A percentile compares a stretch with the other conserved stretches of the same genome.
Evolutionary conservation across 2,888 invertebrate species (phyloP).

Genomic region (Andricus curvator): DNA sequence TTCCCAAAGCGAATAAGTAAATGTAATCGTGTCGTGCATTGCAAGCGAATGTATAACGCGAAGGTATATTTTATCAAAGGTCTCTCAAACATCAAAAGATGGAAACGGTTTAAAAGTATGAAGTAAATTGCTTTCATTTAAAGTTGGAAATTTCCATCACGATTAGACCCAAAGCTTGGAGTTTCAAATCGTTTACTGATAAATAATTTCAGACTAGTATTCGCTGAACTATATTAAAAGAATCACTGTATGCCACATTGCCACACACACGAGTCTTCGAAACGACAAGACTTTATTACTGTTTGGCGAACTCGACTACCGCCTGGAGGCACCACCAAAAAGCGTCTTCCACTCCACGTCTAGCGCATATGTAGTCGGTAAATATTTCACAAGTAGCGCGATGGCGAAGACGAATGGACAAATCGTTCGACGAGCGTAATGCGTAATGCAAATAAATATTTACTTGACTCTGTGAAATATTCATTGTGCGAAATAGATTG

Average conservation of each 20-base stretch:
- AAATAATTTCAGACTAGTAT: not conserved
- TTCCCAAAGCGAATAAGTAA: conserved; percentile 29
- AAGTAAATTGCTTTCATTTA: not conserved
- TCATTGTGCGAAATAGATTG: too few species aligned
- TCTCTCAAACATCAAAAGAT: not conserved
- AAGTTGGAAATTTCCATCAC: not conserved
- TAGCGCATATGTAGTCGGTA: conserved; percentile 35
- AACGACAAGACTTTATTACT: conserved; percentile 32
- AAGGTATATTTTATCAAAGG: conserved; percentile 4
- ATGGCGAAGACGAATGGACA: conserved; percentile 29
- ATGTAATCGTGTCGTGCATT: conserved; percentile 28
- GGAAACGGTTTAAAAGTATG: not conserved
- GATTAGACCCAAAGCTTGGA: too few species aligned
- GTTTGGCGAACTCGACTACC: conserved; percentile 32
- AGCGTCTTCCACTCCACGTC: conserved; percentile 34
- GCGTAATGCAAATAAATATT: too few species aligned
- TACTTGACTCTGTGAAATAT: too few species aligned
- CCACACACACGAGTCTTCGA: not conserved
- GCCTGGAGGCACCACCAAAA: conserved; percentile 36
- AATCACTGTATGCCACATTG: not conserved
- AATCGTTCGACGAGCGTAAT: not conserved
- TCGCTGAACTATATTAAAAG: not conserved
- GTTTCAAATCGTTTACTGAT: not conserved
- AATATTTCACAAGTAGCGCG: conserved; percentile 37
- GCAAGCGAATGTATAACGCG: not conserved